These are phyloP conservation scores for Syndactyla subalaris DNA, from an alignment of 2,797 vertebrate species.

Conservation along the genomic window DNA sequence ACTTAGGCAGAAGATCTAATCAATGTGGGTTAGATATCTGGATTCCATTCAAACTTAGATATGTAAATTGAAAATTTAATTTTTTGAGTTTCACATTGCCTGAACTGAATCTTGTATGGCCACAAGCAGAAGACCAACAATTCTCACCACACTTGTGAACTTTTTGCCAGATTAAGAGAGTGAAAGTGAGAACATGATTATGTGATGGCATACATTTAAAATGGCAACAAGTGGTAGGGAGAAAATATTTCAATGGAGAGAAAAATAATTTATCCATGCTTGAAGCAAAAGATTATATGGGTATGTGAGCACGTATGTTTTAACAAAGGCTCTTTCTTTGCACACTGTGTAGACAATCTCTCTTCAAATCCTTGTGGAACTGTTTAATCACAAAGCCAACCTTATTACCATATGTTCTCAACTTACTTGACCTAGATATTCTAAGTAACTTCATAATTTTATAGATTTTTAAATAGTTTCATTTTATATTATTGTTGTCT, in stretches of 20 bases:
- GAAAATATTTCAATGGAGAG: background rate
- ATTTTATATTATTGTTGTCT: background rate
- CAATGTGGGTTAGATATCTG: background rate
- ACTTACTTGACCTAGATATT: background rate
- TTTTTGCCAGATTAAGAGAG: background rate
- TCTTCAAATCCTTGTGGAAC: background rate
- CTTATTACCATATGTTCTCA: background rate
- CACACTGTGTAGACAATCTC: background rate
- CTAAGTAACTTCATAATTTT: background rate
- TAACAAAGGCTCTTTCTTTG: background rate
- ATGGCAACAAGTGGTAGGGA: background rate
- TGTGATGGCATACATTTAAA: background rate
- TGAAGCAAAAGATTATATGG: background rate
- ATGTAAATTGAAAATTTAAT: background rate
- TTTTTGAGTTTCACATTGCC: background rate
- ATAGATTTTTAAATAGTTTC: background rate
- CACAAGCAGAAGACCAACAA: background rate
- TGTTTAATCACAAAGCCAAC: background rate
- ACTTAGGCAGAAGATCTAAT: background rate
- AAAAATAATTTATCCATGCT: background rate
- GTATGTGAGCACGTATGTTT: background rate
- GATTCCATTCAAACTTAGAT: background rate
- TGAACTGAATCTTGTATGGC: background rate
- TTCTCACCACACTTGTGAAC: background rate
- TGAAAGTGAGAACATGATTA: background rate